phyloP scores from a whole-genome alignment of 2,113 vertebrate genomes.

The Hoplias malabaricus region DNA sequence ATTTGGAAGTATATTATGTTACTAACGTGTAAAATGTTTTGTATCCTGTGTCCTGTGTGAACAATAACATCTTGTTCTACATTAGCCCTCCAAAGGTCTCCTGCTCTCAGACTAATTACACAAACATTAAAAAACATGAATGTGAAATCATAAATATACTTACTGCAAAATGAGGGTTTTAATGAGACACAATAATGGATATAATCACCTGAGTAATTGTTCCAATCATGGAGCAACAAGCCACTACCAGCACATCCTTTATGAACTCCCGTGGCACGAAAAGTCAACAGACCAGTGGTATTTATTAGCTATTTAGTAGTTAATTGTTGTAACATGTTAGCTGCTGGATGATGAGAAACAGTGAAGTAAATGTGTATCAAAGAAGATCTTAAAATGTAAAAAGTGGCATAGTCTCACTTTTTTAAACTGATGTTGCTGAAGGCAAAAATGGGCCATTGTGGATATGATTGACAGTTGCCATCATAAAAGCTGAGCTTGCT shows the following conservation, averaged over 20 bases:
- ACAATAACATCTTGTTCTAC: no score
- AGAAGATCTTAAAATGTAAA: not conserved
- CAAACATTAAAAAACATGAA: no score
- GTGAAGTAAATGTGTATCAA: not conserved
- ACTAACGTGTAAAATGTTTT: no score
- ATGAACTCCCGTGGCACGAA: not conserved
- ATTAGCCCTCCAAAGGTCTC: no score
- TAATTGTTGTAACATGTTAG: not conserved
- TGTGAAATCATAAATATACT: no score
- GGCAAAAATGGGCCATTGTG: not conserved
- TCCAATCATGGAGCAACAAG: slow-evolving; percentile 32
- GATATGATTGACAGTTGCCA: slow-evolving; percentile 29
- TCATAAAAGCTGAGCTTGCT: slow-evolving; percentile 37
- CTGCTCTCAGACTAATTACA: no score
- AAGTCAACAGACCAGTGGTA: not conserved
- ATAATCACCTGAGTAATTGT: slow-evolving; percentile 43
- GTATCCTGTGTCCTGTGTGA: no score
- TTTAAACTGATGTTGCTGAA: not conserved
- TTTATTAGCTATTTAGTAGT: not conserved
- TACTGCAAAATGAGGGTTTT: slow-evolving; percentile 24
- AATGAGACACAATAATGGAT: slow-evolving; percentile 44
- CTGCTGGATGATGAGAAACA: not conserved
- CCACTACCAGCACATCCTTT: slow-evolving; percentile 26
- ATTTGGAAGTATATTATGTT: no score
- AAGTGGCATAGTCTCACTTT: not conserved